Conservation (phyloP, 2,113 vertebrate species). For the Pluvialis apricaria region DNA sequence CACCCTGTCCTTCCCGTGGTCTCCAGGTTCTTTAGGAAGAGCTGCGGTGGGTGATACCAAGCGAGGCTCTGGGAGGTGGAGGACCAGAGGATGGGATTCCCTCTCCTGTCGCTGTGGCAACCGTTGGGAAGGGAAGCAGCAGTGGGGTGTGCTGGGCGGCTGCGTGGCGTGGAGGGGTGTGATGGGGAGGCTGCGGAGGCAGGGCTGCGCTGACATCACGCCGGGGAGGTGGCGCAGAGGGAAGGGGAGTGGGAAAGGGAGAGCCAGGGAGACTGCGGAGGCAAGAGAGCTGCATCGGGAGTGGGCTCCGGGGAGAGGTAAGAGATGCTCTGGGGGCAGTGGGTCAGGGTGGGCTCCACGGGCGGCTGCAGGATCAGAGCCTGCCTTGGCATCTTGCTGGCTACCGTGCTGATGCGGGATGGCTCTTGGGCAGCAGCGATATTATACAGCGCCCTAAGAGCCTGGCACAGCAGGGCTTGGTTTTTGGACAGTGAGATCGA, state of each 20-base stretch:
- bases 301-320: slow-evolving; percentile 23
- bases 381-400: background rate
- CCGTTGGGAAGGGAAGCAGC: slow-evolving; percentile 14
- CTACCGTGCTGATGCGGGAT: background rate
- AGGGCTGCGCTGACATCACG: slow-evolving; percentile 40
- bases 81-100: slow-evolving; percentile 57
- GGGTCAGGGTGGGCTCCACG: background rate
- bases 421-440: background rate
- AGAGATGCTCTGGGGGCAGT: background rate
- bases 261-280: slow-evolving; percentile 27
- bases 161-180: background rate
- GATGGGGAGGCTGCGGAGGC: slow-evolving; percentile 36
- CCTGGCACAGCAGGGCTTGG: background rate
- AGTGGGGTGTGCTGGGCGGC: background rate
- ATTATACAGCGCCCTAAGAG: background rate
- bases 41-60: slow-evolving; percentile 32
- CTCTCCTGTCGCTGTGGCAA: slow-evolving; percentile 42
- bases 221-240: background rate
- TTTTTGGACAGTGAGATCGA: background rate
- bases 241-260: background rate
- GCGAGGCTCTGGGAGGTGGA: background rate
- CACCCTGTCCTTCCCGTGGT: background rate
- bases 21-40: background rate
- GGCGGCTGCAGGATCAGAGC: background rate
- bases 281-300: background rate